These are phyloP conservation scores for Calycopis cecrops DNA, from an alignment of 1,140 invertebrate species.

Conservation along the genomic window DNA sequence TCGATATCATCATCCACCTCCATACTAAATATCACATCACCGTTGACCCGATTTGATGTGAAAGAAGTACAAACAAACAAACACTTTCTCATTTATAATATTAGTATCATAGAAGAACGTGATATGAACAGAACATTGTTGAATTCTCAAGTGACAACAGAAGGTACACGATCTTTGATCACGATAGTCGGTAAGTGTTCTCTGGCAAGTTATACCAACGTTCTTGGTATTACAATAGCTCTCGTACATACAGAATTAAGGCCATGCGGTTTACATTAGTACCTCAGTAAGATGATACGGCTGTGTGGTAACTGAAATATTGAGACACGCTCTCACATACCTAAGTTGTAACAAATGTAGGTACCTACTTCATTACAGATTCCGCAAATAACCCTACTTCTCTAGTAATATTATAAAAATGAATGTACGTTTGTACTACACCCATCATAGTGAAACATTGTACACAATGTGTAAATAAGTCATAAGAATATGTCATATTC, in stretches of 20 bases:
- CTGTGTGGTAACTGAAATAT: not conserved
- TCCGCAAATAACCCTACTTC: not conserved
- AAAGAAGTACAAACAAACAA: no score
- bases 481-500: not conserved
- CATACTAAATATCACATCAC: no score
- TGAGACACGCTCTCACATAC: not conserved
- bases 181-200: no score
- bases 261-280: constrained; percentile 4
- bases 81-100: no score
- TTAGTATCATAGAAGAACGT: no score
- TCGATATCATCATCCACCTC: no score
- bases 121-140: no score
- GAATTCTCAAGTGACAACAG: no score
- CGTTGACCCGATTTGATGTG: no score
- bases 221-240: not conserved
- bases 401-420: no score
- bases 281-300: constrained; percentile 4
- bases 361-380: not conserved
- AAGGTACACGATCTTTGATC: no score
- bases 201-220: not conserved
- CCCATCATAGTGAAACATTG: no score
- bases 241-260: constrained; percentile 4
- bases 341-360: not conserved
- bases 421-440: not conserved
- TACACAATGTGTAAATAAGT: not conserved